Evolutionary conservation across 2,888 invertebrate genomes (phyloP).

Genomic region (Mimumesa dahlbomi): DNA sequence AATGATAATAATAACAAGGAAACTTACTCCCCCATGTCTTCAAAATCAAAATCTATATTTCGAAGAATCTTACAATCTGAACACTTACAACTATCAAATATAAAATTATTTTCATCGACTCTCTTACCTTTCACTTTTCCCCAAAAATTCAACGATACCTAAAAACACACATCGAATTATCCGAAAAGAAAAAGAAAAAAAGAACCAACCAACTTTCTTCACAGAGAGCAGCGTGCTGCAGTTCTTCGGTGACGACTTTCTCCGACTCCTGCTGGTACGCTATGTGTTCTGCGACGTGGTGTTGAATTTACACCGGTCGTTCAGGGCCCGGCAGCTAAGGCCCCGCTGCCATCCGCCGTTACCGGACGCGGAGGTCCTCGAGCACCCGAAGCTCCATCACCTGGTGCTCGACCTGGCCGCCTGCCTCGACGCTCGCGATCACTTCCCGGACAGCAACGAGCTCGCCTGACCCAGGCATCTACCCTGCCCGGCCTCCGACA

Average conservation of each 20-base stretch:
- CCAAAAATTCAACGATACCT: too few relatives aligned
- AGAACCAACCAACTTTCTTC: too few relatives aligned
- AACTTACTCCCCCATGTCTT: too few relatives aligned
- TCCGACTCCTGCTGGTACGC: conserved; percentile 92
- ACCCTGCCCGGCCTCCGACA: conserved; percentile 78
- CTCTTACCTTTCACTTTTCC: too few relatives aligned
- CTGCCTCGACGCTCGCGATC: conserved; percentile 90
- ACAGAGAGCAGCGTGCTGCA: conserved; percentile 83
- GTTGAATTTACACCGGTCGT: conserved; percentile 92
- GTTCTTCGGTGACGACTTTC: conserved; percentile 97
- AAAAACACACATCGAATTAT: neutral
- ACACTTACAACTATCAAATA: too few relatives aligned
- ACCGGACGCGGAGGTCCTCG: conserved; percentile 92
- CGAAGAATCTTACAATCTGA: too few relatives aligned
- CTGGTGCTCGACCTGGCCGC: conserved; percentile 91
- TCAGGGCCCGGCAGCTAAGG: conserved; percentile 91
- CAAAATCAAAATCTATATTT: too few relatives aligned
- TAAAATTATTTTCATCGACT: too few relatives aligned
- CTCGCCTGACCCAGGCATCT: conserved; percentile 84
- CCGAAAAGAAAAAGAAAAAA: neutral
- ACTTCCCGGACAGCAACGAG: conserved; percentile 85
- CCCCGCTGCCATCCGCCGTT: conserved; percentile 92
- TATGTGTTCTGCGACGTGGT: conserved; percentile 97
- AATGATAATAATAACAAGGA: too few relatives aligned
- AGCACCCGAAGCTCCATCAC: conserved; percentile 90